Conservation (phyloP, 2,888 invertebrate genomes). For the Sinotaia quadrata region DNA sequence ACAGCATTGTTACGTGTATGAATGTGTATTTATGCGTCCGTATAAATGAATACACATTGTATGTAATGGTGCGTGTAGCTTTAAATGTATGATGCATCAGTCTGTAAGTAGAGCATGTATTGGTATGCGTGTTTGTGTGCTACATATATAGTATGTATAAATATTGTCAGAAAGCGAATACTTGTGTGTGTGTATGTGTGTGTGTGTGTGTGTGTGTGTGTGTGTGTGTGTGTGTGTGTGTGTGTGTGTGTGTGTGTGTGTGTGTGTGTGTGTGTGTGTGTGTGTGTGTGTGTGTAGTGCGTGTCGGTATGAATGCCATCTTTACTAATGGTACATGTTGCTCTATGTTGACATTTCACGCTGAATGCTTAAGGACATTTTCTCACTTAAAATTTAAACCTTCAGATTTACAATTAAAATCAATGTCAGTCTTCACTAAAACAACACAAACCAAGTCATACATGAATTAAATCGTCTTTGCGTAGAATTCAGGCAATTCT, state of each 20-base stretch:
- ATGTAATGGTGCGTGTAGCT: background rate
- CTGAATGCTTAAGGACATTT: too few species aligned
- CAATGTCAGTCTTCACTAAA: too few species aligned
- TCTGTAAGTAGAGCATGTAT: background rate
- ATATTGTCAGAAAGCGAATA: background rate
- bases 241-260: slow-evolving; percentile 12
- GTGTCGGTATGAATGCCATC: too few species aligned
- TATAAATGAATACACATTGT: background rate
- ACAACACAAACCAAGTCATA: too few species aligned
- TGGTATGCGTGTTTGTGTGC: background rate
- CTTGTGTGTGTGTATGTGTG: slow-evolving; percentile 2
- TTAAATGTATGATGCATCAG: background rate
- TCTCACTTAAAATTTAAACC: too few species aligned
- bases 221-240: slow-evolving; percentile 17
- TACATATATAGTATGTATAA: background rate
- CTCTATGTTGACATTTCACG: too few species aligned
- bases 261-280: slow-evolving; percentile 1
- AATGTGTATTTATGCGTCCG: background rate
- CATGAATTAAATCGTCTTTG: too few species aligned
- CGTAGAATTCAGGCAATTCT: too few species aligned
- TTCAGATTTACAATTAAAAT: too few species aligned
- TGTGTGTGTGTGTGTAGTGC: background rate
- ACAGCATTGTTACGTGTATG: too few species aligned
- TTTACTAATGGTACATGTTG: too few species aligned
- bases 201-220: slow-evolving; percentile 10